Evolutionary conservation across 2,113 vertebrate genomes (phyloP), one percentile per base, ranked within the genome.

Genomic region (Chaetodon trifascialis): DNA sequence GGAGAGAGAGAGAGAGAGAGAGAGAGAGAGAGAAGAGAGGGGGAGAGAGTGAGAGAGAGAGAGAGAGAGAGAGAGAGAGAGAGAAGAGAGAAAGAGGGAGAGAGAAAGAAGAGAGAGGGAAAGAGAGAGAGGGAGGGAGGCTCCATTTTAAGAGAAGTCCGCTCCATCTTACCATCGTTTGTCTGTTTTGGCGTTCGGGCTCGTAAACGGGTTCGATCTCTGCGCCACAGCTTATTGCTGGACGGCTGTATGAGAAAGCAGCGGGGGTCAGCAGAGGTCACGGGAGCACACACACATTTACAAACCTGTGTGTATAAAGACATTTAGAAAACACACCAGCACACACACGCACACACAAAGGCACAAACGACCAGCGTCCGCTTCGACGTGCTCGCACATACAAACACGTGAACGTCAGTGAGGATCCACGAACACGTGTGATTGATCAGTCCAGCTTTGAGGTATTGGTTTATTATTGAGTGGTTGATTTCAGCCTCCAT

Each of bases 181-280:
- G 85, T 93, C 89, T 93, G 87, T 89, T 93, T 67, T 89, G 42
- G 79, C 72, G 78, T 80, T 88, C 84, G 84, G 77, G 78, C 71
- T 70, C 46, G 64, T 91, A 82, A 88, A 92, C 78, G 79, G 85
- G 66, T 90, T 94, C 75, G 91, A 92, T 94, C 85, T 84, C 88
- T 77, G 86, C 74, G 25, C 77, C 51, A 81, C 86, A 78, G 76
- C 80, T 91, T 83, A 94, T 94, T 90, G 89, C 89, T 85, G 85
- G 87, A 75, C 36, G 52, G 25, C 73, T 73, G 74, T 88, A 89
- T 91, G 87, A 88, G 88, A 86, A 65, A 81, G 52, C 88, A 86
- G 88, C 73, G 40, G 81, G 92, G 76, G 76, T 71, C 82, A 21
- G 79, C 34, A 25, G 52, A 38, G 80, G 73, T 82, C 36, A 12